Conservation (phyloP, 2,113 vertebrate genomes). For the Gracilinanus agilis region DNA sequence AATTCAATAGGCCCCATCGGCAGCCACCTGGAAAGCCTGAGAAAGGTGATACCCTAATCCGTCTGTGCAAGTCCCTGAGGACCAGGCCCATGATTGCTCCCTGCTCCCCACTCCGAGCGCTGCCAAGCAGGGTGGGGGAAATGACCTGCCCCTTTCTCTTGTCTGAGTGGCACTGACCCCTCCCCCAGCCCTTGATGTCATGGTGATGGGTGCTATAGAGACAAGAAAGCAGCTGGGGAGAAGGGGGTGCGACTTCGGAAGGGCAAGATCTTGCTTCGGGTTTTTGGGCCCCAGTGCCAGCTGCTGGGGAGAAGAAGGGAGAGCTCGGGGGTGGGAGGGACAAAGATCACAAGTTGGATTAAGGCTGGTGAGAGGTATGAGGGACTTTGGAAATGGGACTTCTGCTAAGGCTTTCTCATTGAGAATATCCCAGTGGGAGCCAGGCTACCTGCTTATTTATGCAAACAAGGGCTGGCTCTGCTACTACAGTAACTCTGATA, state of each 20-base stretch:
- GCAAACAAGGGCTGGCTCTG: neutral
- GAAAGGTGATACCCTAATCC: constrained; percentile 78
- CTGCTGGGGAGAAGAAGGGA: neutral
- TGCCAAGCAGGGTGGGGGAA: constrained; percentile 12
- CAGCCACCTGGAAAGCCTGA: constrained; percentile 77
- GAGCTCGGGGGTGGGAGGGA: too few relatives aligned
- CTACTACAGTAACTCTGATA: neutral
- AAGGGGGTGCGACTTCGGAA: neutral
- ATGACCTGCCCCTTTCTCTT: constrained; percentile 47
- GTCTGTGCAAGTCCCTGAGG: constrained; percentile 60
- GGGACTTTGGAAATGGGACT: neutral
- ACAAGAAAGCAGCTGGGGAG: neutral
- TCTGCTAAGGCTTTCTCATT: neutral
- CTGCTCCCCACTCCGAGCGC: constrained; percentile 33
- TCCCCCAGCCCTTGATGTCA: constrained; percentile 36
- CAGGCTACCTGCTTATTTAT: constrained; percentile 13
- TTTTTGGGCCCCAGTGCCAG: neutral
- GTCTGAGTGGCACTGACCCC: constrained; percentile 1
- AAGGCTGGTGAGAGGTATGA: neutral
- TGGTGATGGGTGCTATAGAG: constrained; percentile 46
- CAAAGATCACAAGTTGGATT: neutral
- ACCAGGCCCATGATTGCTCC: constrained; percentile 52
- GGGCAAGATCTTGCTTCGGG: neutral
- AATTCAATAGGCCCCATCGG: constrained; percentile 75
- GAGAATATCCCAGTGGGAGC: neutral